A percentile compares a stretch with the other conserved stretches of the same genome.
These are phyloP conservation scores for Dendrolimus kikuchii DNA, from an alignment of 1,140 invertebrate genomes.

Conservation along the genomic window DNA sequence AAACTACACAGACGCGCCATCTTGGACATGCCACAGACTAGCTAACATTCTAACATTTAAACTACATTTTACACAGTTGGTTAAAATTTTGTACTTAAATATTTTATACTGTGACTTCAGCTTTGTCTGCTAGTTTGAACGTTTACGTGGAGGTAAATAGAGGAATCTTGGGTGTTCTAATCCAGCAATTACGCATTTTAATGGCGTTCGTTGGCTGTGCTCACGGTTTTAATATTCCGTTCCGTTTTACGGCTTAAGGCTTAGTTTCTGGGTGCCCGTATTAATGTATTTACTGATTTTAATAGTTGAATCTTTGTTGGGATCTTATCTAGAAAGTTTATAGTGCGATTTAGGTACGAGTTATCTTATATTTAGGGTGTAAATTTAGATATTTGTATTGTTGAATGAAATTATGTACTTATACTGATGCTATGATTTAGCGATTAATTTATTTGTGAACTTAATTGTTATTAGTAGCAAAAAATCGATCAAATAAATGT, in stretches of 20 bases:
- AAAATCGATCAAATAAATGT: too few species aligned
- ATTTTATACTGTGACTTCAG: constrained; percentile 21
- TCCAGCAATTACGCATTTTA: constrained; percentile 70
- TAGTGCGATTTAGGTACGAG: not conserved
- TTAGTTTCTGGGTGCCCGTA: constrained; percentile 38
- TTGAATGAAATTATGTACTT: not conserved
- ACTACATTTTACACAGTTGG: constrained; percentile 1
- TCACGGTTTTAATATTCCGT: constrained; percentile 63
- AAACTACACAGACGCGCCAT: constrained; percentile 37
- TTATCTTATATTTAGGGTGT: not conserved
- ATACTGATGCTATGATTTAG: too few species aligned
- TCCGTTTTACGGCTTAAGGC: constrained; percentile 56
- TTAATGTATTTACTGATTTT: constrained; percentile 57
- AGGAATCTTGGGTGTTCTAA: constrained; percentile 67
- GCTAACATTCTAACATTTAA: constrained; percentile 1
- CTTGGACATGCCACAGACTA: constrained; percentile 40
- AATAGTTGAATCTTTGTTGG: constrained; percentile 19
- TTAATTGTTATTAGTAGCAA: too few species aligned
- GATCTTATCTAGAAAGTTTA: too few species aligned
- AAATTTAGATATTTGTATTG: not conserved
- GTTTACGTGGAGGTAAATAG: constrained; percentile 36
- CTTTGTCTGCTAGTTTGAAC: constrained; percentile 27
- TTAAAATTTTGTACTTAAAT: not conserved
- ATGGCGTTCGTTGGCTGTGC: constrained; percentile 52
- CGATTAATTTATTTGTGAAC: too few species aligned